These are phyloP conservation scores for Macheiramphus alcinus DNA, from an alignment of 2,113 vertebrate species.

Conservation along the genomic window DNA sequence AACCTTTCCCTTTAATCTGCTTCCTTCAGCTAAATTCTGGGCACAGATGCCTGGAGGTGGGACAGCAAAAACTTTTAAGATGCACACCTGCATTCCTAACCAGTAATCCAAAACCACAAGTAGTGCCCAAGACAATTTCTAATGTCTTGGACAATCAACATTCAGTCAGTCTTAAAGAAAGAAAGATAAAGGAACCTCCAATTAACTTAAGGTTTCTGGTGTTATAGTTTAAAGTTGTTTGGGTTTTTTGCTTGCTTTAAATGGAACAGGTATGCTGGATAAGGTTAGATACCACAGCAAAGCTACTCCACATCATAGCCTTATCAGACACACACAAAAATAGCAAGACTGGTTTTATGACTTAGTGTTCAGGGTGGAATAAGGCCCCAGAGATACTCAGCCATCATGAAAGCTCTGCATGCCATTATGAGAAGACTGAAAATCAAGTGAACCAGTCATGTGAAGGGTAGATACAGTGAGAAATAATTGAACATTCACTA, in stretches of 20 bases:
- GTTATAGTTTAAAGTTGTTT: background rate
- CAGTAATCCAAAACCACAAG: background rate
- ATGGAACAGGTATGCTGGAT: background rate
- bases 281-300: background rate
- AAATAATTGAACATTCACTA: constrained; percentile 1
- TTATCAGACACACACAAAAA: background rate
- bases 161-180: background rate
- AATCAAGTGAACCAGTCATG: background rate
- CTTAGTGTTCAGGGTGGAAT: background rate
- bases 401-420: background rate
- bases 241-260: background rate
- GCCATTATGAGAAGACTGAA: background rate
- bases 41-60: background rate
- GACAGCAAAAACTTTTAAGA: background rate
- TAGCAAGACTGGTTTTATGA: background rate
- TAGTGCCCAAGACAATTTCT: background rate
- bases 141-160: background rate
- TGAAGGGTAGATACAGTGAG: background rate
- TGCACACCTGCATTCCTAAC: background rate
- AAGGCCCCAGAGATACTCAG: background rate
- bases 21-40: background rate
- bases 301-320: background rate
- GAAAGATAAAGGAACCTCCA: background rate
- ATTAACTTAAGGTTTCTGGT: background rate
- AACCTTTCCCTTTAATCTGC: background rate